Evolutionary conservation across 2,113 vertebrate genomes (phyloP).

Genomic region (Oceanodroma tethys): DNA sequence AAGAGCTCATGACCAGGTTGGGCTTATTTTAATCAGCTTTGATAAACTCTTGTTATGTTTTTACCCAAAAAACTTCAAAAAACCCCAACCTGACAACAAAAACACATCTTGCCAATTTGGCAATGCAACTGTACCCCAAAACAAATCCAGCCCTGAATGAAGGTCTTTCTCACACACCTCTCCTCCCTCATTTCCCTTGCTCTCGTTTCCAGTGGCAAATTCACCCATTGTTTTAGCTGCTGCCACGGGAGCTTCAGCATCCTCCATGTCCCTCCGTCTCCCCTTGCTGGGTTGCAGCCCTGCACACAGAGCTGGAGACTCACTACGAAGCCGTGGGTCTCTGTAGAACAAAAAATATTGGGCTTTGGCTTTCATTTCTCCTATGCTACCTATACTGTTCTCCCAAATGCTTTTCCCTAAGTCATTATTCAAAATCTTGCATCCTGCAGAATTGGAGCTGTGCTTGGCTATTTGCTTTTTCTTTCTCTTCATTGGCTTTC

Average conservation of each 20-base stretch:
- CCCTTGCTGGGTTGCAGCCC: neutral
- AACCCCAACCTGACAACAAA: neutral
- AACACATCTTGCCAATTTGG: neutral
- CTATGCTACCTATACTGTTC: neutral
- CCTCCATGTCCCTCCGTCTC: accelerated
- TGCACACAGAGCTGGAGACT: neutral
- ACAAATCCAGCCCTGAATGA: neutral
- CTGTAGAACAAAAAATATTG: neutral
- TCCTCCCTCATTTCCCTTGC: neutral
- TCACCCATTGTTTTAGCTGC: neutral
- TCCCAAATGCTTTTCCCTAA: neutral
- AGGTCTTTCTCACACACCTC: neutral
- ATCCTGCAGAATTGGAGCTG: neutral
- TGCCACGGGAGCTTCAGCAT: neutral
- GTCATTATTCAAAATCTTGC: neutral
- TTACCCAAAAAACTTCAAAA: neutral
- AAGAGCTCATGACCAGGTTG: neutral
- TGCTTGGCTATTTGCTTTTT: neutral
- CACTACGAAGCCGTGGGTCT: accelerated
- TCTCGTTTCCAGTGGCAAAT: neutral
- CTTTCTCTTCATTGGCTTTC: neutral
- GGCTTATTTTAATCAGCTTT: neutral
- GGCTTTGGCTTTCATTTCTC: neutral
- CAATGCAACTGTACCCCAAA: neutral
- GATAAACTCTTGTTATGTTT: neutral